Evolutionary conservation across 2,888 invertebrate genomes (phyloP), one percentile per base, ranked within the genome.

Genomic region (Halocaridina rubra): DNA sequence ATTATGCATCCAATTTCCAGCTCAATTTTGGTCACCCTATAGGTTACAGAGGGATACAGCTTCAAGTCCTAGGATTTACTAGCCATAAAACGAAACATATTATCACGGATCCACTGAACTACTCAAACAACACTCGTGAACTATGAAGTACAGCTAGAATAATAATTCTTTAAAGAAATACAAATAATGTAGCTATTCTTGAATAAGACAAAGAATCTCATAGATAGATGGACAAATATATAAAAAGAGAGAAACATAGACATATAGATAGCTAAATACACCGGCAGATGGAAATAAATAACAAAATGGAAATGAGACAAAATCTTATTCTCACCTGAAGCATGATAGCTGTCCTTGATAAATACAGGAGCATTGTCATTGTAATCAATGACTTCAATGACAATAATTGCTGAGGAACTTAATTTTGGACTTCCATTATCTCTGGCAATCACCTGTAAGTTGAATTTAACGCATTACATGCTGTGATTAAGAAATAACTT

Each of bases 351-450:
- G 8, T 92, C 91, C 89, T 94, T 94, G 0, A 94, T 94, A 91
- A 97, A 97, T 46, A 94, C 89, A 7, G 98, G 98, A 24, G 97
- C 94, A 91, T 97, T 98, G 91, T 98, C 98, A 91, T 98, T 98
- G 0, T 96, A 95, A 91, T 98, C 98, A 1, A 95, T 92, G 84
- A 98, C 93, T 89, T 96, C 95, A 74, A 98, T 93, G 89, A 94
- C 94, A 4, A 97, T 93, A 89, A 94, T 92, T 13, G 95, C 94
- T 89, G 94, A 93, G 86, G 94, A 93, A 74, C 95, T 95, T 29
- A 95, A 92, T 78, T 94, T 93, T 0, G 97, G 97, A 76, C 93
- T 89, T 2, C 97, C 98, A 89, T 94, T 94, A 91, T 98, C 98
- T 67, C 94, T 93, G 2, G 97, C 97, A 89, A 95, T 93, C 78